Conservation (phyloP, 2,113 vertebrate species). For the Thunnus maccoyii region DNA sequence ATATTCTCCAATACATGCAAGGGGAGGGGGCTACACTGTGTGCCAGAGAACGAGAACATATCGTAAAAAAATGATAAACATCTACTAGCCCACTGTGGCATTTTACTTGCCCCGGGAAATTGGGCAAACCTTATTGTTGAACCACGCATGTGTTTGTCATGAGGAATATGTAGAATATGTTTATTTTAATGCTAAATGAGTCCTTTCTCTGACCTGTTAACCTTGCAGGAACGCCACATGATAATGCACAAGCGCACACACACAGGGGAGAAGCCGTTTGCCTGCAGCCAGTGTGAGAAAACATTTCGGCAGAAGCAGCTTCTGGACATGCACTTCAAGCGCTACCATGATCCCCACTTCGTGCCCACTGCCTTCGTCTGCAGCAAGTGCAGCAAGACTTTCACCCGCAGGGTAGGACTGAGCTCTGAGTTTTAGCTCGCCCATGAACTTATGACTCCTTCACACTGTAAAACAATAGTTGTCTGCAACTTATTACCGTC, state of each 20-base stretch:
- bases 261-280: constrained; percentile 98
- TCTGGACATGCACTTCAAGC: constrained; percentile 98
- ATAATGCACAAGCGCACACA: constrained; percentile 99
- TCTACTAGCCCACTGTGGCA: no score
- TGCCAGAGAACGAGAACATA: no score
- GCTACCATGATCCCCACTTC: constrained; percentile 96
- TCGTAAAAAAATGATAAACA: no score
- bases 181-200: not conserved
- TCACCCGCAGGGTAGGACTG: constrained; percentile 90
- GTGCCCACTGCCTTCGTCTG: constrained; percentile 96
- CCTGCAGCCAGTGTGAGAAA: constrained; percentile 97
- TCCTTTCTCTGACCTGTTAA: not conserved
- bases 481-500: not conserved
- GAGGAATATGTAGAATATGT: not conserved
- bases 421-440: not conserved
- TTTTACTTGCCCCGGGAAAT: no score
- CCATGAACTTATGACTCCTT: not conserved
- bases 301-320: constrained; percentile 99
- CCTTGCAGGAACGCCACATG: constrained; percentile 94
- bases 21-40: no score
- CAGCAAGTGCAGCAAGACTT: constrained; percentile 86
- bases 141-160: not conserved
- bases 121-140: no score
- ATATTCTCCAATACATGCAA: no score
- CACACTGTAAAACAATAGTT: no score